Evolutionary conservation across 2,113 vertebrate species (phyloP).

Genomic region (Pseudorectes ferrugineus): DNA sequence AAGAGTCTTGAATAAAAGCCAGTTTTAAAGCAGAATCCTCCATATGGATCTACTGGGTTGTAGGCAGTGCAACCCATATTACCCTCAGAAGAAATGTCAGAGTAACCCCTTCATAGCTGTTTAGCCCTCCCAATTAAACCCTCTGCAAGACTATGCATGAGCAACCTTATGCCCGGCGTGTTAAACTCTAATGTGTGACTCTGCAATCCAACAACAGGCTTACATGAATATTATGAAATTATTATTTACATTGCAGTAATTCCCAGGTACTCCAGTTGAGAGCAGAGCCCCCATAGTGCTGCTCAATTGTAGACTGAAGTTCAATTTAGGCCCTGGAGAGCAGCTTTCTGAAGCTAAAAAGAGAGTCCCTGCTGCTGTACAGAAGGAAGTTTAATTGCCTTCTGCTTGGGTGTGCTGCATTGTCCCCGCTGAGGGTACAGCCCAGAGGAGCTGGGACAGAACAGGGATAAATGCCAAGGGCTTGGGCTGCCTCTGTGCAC

Average conservation of each 20-base stretch:
- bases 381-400: background rate
- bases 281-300: background rate
- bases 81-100: background rate
- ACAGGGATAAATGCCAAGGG: background rate
- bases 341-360: background rate
- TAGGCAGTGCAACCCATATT: background rate
- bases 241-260: constrained; percentile 27
- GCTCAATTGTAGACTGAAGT: background rate
- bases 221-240: background rate
- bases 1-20: background rate
- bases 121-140: background rate
- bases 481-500: background rate
- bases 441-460: background rate
- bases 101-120: background rate
- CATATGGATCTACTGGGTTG: background rate
- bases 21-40: background rate
- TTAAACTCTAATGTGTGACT: background rate
- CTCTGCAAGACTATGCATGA: background rate
- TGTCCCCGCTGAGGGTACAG: background rate
- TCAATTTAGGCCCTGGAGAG: background rate
- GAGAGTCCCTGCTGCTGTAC: background rate
- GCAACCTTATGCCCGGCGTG: background rate
- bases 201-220: background rate
- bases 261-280: background rate
- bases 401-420: background rate